Evolutionary conservation across 2,888 invertebrate genomes (phyloP), one percentile per base, ranked within the genome.

Genomic region (Strigamia crassipes): DNA sequence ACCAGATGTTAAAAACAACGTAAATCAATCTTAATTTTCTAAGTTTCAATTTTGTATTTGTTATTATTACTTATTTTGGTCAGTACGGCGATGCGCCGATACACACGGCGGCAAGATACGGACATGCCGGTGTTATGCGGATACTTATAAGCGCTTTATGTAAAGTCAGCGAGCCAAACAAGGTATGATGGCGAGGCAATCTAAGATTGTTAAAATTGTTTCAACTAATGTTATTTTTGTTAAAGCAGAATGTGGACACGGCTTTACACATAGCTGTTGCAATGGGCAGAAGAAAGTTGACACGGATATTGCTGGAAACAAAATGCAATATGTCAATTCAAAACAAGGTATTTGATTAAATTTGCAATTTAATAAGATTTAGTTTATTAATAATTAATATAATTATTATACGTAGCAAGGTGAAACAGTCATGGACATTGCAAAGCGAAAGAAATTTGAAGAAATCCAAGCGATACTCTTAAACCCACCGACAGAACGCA

Each of bases 21-120:
- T 95, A 85, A 90, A 89, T 87, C n/a, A 51, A 51, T n/a, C 10
- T 61, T 21, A 3, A 83, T 83, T 84, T 84, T 10, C 27, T 42
- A 79, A 79, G 8, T 38, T 42, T 42, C 13, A 18, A 41, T 41
- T 13, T 41, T 38, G 41, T 15, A 42, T 42, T 12, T n/a, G n/a
- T 38, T 10, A 41, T 21, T 21, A 78, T 78, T 82, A 51, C 31
- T 79, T 87, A 90, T 46, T 46, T 8, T 8, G 10, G 4, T 21
- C 89, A 96, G 95, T 97, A 97, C 87, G 97, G 97, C 6, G 97
- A 97, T 87, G 96, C 97, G 0, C 93, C 97, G 0, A 90, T 98
- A 34, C 97, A 98, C 88, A 97, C 97, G 3, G 94, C 96, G 0
- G 96, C 96, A 6, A 91, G 97, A 27, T 97, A 98, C 88, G 97